These are phyloP conservation scores for Uloborus diversus DNA, from an alignment of 1,140 invertebrate species.

Conservation along the genomic window DNA sequence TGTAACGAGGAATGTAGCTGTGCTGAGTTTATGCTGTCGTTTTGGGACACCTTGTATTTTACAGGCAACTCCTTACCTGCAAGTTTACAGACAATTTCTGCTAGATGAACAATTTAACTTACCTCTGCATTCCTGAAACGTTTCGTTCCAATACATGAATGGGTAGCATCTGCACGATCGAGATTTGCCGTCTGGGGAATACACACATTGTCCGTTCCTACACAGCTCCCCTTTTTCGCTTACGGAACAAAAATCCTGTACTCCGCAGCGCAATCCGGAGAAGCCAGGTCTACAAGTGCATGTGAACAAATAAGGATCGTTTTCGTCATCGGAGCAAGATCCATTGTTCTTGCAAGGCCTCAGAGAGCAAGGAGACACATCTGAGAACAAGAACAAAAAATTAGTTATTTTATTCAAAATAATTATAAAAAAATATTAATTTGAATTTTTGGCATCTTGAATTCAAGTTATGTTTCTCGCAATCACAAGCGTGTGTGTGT, in stretches of 20 bases:
- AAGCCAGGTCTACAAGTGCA: background rate
- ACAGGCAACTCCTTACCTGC: background rate
- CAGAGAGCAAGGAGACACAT: background rate
- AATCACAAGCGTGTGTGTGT: background rate
- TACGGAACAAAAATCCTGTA: background rate
- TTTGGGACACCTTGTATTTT: background rate
- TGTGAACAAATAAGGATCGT: background rate
- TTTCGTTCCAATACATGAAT: conserved; percentile 29
- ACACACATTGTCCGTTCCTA: background rate
- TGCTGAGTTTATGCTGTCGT: too few relatives aligned
- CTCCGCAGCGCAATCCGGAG: conserved; percentile 12
- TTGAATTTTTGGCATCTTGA: too few relatives aligned
- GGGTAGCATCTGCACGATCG: conserved; percentile 5
- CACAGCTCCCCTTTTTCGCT: background rate
- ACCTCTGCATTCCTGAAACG: conserved; percentile 11
- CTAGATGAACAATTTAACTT: background rate
- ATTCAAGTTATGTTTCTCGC: too few relatives aligned
- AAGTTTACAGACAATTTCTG: background rate
- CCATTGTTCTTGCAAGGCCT: conserved; percentile 23
- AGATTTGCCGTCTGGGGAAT: background rate
- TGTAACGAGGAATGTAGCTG: too few relatives aligned
- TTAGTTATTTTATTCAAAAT: background rate
- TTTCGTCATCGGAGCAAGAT: background rate
- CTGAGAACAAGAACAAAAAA: background rate
- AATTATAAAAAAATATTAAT: background rate